A percentile compares a stretch with the other conserved stretches of the same genome.
phyloP scores from a whole-genome alignment of 2,797 vertebrate genomes.

The Jordanella pulchra region DNA sequence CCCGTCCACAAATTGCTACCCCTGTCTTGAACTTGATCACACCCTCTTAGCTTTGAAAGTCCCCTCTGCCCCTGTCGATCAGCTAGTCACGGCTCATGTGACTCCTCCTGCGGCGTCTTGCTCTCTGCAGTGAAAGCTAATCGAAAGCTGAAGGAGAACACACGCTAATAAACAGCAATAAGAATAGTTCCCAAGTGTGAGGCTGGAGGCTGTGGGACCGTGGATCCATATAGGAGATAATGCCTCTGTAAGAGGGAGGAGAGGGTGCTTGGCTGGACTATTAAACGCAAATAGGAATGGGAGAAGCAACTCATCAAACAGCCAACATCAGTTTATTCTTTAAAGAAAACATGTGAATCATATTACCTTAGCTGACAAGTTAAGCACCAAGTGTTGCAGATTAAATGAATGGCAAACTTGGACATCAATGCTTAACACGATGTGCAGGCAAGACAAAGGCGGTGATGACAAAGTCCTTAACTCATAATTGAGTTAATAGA shows the following conservation, averaged over 20 bases:
- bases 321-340: background rate
- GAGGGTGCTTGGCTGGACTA: background rate
- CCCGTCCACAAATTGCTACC: slow-evolving; percentile 42
- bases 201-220: background rate
- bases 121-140: slow-evolving; percentile 12
- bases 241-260: slow-evolving; percentile 6
- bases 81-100: slow-evolving; percentile 52
- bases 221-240: slow-evolving; percentile 9
- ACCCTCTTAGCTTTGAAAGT: slow-evolving; percentile 22
- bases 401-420: too few relatives aligned
- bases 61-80: slow-evolving; percentile 50
- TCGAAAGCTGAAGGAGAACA: slow-evolving; percentile 43
- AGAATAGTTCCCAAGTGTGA: slow-evolving; percentile 60
- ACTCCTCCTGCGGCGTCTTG: slow-evolving; percentile 12
- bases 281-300: background rate
- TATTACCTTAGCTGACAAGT: background rate
- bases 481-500: too few relatives aligned
- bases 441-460: too few relatives aligned
- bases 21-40: slow-evolving; percentile 49
- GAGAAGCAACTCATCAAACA: background rate
- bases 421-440: too few relatives aligned
- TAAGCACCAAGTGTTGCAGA: too few relatives aligned
- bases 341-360: background rate
- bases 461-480: too few relatives aligned
- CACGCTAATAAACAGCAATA: slow-evolving; percentile 73